phyloP scores from a whole-genome alignment of 2,113 vertebrate genomes.

The Psittacula cyanocephala region DNA sequence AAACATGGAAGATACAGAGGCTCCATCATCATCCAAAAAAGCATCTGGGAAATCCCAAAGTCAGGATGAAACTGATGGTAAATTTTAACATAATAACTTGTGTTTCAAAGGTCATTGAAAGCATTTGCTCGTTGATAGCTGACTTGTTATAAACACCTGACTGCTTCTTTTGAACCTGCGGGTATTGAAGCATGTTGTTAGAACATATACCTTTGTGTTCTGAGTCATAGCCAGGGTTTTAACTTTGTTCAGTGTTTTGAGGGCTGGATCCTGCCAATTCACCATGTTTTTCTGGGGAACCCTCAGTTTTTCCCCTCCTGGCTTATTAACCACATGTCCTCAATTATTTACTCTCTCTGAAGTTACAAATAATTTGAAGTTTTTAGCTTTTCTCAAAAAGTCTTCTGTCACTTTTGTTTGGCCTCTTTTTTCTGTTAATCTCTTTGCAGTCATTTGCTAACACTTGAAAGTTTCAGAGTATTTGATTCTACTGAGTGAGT shows the following conservation, averaged over 20 bases:
- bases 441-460: background rate
- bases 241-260: background rate
- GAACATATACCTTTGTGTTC: background rate
- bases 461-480: background rate
- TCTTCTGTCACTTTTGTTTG: background rate
- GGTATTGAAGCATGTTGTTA: background rate
- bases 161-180: background rate
- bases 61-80: constrained; percentile 69
- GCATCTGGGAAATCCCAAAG: constrained; percentile 44
- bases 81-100: background rate
- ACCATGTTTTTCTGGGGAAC: background rate
- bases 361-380: background rate
- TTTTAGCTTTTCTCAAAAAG: background rate
- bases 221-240: background rate
- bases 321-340: background rate
- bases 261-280: background rate
- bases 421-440: background rate
- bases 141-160: background rate
- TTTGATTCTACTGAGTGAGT: background rate
- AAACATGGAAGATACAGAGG: constrained; percentile 64
- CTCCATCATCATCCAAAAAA: constrained; percentile 73
- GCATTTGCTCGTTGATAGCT: background rate
- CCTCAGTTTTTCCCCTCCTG: background rate
- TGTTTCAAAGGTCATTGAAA: background rate
- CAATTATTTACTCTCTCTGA: background rate